A percentile compares a stretch with the other conserved stretches of the same genome.
Conservation (phyloP, 2,113 vertebrate species). For the Cheilinus undulatus region DNA sequence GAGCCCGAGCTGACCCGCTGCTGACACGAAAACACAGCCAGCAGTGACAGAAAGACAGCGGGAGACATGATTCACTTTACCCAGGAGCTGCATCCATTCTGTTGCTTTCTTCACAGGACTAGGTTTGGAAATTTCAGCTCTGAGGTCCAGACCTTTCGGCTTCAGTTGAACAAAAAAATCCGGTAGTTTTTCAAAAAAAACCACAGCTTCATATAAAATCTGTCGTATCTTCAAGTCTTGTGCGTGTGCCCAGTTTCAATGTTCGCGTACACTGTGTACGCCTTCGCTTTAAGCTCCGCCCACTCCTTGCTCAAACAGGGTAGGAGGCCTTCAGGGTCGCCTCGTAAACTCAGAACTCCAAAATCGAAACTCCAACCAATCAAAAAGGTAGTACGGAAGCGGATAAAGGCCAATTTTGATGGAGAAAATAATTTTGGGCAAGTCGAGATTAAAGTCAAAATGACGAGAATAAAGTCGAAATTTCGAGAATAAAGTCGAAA, state of each 20-base stretch:
- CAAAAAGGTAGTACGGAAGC: too few relatives aligned
- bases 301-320: conserved; percentile 12
- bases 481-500: too few relatives aligned
- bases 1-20: conserved; percentile 24
- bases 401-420: too few relatives aligned
- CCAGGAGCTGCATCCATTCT: conserved; percentile 56
- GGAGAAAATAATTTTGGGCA: too few relatives aligned
- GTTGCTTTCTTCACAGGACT: neutral
- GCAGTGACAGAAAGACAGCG: conserved; percentile 1
- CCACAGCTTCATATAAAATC: neutral
- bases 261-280: conserved; percentile 22
- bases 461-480: too few relatives aligned
- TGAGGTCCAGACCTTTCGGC: neutral
- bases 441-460: too few relatives aligned
- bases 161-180: too few relatives aligned
- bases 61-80: conserved; percentile 43
- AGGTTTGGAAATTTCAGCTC: neutral
- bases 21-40: conserved; percentile 6
- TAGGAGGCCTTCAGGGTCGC: conserved; percentile 47
- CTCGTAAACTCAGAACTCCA: neutral
- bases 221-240: neutral
- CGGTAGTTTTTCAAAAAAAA: too few relatives aligned
- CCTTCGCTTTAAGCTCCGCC: conserved; percentile 47
- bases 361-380: too few relatives aligned
- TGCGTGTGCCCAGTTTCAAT: rapidly evolving